Percentiles rank a stretch among this genome's conserved stretches.
Evolutionary conservation across 1,140 invertebrate genomes (phyloP).

Genomic region (Nilaparvata lugens): DNA sequence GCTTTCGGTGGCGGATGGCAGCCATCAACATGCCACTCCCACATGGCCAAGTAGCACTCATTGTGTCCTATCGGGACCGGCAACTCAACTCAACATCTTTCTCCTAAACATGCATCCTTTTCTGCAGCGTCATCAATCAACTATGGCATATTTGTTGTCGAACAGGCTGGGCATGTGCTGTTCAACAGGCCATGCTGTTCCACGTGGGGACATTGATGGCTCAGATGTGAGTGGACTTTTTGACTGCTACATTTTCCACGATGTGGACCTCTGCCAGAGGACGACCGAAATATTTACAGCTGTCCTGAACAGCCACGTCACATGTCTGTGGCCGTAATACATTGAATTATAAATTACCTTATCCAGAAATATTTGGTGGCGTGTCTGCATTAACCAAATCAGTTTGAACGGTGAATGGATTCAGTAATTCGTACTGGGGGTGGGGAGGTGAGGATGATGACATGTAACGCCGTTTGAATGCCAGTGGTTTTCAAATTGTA

Average conservation of each 20-base stretch:
- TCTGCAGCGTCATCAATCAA: constrained; percentile 82
- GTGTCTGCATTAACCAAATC: constrained; percentile 75
- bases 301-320: constrained; percentile 86
- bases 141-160: constrained; percentile 87
- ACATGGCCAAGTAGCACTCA: constrained; percentile 72
- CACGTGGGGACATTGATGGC: constrained; percentile 89
- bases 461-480: constrained; percentile 75
- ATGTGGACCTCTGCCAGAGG: constrained; percentile 86
- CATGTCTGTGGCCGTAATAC: constrained; percentile 90
- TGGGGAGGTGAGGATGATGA: constrained; percentile 93
- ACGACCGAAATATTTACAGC: constrained; percentile 84
- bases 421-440: constrained; percentile 86
- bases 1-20: constrained; percentile 62
- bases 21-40: constrained; percentile 64
- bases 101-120: constrained; percentile 86
- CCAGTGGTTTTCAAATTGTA: constrained; percentile 68
- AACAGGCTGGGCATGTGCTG: constrained; percentile 62
- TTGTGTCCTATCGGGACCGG: constrained; percentile 74
- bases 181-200: constrained; percentile 93
- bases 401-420: constrained; percentile 79
- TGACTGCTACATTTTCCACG: constrained; percentile 93
- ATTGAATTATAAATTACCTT: constrained; percentile 51
- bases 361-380: constrained; percentile 79
- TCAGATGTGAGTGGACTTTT: constrained; percentile 56
- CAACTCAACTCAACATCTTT: constrained; percentile 71